Evolutionary conservation across 1,140 invertebrate species (phyloP).

Genomic region (Bradynema listronoti): DNA sequence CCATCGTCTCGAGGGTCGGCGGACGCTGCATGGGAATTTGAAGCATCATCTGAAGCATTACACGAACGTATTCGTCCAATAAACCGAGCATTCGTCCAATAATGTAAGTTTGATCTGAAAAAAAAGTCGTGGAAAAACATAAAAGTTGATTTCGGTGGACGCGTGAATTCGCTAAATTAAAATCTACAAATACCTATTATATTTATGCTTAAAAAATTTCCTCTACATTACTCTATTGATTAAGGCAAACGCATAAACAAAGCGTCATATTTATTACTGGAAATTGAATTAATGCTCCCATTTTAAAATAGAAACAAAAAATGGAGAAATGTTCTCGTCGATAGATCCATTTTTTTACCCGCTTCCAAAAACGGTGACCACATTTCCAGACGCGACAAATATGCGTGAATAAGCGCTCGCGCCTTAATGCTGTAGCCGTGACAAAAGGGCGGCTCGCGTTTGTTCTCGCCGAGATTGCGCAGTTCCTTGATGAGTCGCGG

Average conservation of each 20-base stretch:
- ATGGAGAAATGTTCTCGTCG: too few species aligned
- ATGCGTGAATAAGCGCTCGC: constrained; percentile 82
- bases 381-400: constrained; percentile 75
- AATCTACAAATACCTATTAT: too few species aligned
- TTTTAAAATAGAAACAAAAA: too few species aligned
- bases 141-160: too few species aligned
- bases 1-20: constrained; percentile 86
- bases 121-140: too few species aligned
- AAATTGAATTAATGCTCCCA: too few species aligned
- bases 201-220: too few species aligned
- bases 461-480: constrained; percentile 83
- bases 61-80: constrained; percentile 94
- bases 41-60: constrained; percentile 83
- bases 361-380: constrained; percentile 73
- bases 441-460: constrained; percentile 84
- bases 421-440: constrained; percentile 93
- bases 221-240: too few species aligned
- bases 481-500: constrained; percentile 84
- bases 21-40: constrained; percentile 69
- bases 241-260: too few species aligned
- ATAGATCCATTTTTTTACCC: too few species aligned
- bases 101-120: constrained; percentile 66
- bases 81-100: constrained; percentile 86
- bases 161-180: too few species aligned
- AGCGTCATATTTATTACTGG: too few species aligned